These are phyloP conservation scores for Alosa sapidissima DNA, from an alignment of 2,797 vertebrate genomes.

Conservation along the genomic window DNA sequence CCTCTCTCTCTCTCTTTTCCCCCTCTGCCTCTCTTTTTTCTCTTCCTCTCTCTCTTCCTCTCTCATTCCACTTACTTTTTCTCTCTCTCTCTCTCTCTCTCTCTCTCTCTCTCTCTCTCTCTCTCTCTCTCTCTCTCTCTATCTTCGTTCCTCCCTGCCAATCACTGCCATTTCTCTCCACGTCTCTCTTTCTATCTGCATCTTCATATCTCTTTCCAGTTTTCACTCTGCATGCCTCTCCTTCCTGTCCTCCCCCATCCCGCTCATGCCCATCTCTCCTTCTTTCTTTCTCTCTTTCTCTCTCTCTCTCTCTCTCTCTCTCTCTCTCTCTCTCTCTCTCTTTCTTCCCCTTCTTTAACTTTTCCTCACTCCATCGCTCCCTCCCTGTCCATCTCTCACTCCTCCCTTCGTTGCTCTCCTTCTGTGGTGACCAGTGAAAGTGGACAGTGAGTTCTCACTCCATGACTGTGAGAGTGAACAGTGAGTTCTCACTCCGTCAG, in stretches of 20 bases:
- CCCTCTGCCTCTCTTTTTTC: neutral
- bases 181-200: neutral
- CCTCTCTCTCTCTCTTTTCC: neutral
- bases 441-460: neutral
- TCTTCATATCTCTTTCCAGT: neutral
- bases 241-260: neutral
- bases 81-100: neutral
- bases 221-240: neutral
- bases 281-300: neutral
- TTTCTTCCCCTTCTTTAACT: neutral
- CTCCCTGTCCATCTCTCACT: neutral
- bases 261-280: neutral
- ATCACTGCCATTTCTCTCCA: too few species aligned
- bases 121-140: neutral
- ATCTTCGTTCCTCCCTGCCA: neutral
- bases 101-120: neutral
- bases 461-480: neutral
- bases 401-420: too few species aligned
- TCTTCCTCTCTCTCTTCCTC: neutral
- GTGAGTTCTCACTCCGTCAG: too few species aligned
- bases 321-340: neutral
- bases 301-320: neutral
- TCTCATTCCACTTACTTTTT: neutral
- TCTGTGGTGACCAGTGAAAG: too few species aligned
- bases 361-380: neutral